Evolutionary conservation across 2,888 invertebrate species (phyloP), one percentile per base, ranked within the genome.

Genomic region (Polietes domitor): DNA sequence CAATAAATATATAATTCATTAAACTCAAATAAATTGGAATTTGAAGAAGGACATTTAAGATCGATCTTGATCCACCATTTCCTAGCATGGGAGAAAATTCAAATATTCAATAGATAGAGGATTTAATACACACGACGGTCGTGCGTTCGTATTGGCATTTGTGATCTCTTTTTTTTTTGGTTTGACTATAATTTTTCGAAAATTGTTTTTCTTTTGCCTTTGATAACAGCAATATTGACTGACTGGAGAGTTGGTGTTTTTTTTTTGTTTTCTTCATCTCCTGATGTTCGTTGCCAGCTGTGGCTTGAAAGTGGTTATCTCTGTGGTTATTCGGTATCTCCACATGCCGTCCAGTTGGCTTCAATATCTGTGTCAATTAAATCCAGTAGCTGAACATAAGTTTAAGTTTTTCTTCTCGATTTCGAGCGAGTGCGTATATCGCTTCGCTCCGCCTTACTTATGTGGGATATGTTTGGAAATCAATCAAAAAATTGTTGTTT

Each of bases 331-430:
- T 47, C 12, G 47, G n/a, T 47, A n/a, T 47, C n/a, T 47, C 47
- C 15, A 47, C 32, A 32, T 4, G 32, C 32, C 32, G 32, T 4
- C 32, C 5, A 32, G 9, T 41, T 77, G 72, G 47, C 70, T 73
- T 68, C 61, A 72, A 75, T 78, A 84, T 78, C 68, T 68, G 72
- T 81, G 80, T 76, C 83, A 81, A 78, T 81, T 84, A 84, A 84
- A 78, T 78, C 7, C 78, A 81, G 80, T 78, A 81, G 83, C 78
- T 58, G 19, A 72, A 61, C 41, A 65, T 26, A 58, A 24, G 26
- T 58, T 28, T 28, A 55, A 61, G 43, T 68, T 43, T 24, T 43
- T 21, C 21, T 43, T 41, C 32, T 65, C 37, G 68, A 65, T 41
- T 65, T 65, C 12, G n/a, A 47, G n/a, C n/a, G 47, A 15, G 10